phyloP scores from a whole-genome alignment of 2,797 vertebrate genomes.

The Pipistrellus pipistrellus region DNA sequence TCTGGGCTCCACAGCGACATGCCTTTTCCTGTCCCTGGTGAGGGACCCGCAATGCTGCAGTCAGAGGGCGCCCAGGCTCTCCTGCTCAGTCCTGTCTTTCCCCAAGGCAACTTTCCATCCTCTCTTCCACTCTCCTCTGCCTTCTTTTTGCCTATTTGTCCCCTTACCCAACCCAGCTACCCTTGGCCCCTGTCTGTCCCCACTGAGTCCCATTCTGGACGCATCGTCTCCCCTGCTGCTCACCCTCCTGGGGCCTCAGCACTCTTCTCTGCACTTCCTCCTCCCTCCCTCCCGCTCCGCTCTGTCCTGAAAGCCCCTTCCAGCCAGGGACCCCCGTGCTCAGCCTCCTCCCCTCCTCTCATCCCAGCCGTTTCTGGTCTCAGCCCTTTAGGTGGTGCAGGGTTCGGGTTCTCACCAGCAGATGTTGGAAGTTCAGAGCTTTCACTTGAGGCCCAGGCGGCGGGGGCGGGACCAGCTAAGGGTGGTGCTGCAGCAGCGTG shows the following conservation, averaged over 20 bases:
- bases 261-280: not conserved
- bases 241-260: not conserved
- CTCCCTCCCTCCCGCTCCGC: not conserved
- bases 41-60: not conserved
- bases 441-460: too few species aligned
- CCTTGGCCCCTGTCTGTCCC: not conserved
- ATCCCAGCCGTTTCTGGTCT: not conserved
- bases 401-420: not conserved
- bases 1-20: not conserved
- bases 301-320: not conserved
- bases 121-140: not conserved
- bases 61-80: not conserved
- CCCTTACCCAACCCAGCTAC: not conserved
- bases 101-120: not conserved
- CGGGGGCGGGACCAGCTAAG: not conserved
- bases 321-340: not conserved
- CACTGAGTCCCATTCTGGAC: too few species aligned
- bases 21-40: not conserved
- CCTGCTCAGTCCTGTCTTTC: not conserved
- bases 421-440: not conserved
- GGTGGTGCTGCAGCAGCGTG: rapidly evolving
- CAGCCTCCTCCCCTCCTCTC: not conserved
- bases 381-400: not conserved
- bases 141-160: not conserved
- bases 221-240: not conserved